phyloP scores from a whole-genome alignment of 1,140 invertebrate genomes.

The Paracyclopina nana region DNA sequence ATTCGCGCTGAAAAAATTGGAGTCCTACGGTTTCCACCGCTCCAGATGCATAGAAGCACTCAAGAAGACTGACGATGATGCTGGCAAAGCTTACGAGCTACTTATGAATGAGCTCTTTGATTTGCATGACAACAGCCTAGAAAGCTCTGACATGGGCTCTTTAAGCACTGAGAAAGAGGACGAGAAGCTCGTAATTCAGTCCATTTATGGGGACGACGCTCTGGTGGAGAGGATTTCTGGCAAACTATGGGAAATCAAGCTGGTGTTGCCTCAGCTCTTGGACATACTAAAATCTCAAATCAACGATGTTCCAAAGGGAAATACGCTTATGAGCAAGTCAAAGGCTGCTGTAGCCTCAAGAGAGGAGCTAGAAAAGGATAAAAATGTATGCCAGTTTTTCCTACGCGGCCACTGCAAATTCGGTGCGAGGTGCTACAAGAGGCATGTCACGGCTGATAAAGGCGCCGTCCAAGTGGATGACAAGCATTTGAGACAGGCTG shows the following conservation, averaged over 20 bases:
- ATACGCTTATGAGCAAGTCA: background rate
- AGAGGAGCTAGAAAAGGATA: background rate
- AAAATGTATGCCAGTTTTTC: slow-evolving; percentile 4
- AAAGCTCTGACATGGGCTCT: background rate
- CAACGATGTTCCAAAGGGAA: background rate
- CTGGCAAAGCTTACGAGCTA: background rate
- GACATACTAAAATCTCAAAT: background rate
- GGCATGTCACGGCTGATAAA: background rate
- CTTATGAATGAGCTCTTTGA: background rate
- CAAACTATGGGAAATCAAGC: slow-evolving; percentile 5
- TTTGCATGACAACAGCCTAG: too few relatives aligned
- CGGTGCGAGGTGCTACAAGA: background rate
- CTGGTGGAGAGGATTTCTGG: background rate
- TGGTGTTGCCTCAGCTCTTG: background rate
- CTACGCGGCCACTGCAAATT: background rate
- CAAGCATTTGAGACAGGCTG: background rate
- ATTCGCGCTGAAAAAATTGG: background rate
- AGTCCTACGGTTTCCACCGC: slow-evolving; percentile 3
- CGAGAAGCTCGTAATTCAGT: slow-evolving; percentile 4
- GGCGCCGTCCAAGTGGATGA: slow-evolving; percentile 1
- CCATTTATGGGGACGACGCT: slow-evolving; percentile 2
- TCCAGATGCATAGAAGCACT: background rate
- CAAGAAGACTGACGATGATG: background rate
- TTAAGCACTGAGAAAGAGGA: background rate
- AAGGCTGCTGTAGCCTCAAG: too few relatives aligned